phyloP scores from a whole-genome alignment of 2,113 vertebrate species.

The Benthochromis sp. region DNA sequence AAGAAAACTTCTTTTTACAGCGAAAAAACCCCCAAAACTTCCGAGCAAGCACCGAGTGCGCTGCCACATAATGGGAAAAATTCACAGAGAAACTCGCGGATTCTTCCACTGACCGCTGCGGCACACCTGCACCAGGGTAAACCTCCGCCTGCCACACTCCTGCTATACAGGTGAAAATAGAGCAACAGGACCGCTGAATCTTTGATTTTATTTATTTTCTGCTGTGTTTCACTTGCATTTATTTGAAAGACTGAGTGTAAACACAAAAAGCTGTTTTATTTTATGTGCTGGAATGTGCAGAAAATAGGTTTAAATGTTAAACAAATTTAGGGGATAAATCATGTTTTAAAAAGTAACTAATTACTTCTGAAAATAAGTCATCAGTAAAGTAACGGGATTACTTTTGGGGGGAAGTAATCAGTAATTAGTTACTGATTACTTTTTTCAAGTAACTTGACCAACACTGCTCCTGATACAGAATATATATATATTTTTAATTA shows the following conservation, averaged over 20 bases:
- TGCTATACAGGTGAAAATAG: background rate
- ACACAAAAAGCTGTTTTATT: background rate
- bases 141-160: background rate
- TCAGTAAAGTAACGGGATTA: background rate
- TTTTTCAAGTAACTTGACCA: background rate
- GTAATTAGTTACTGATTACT: background rate
- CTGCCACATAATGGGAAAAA: rapidly evolving
- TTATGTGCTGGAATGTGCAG: background rate
- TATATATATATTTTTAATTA: no score
- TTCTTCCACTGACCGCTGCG: background rate
- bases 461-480: background rate
- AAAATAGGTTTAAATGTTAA: background rate
- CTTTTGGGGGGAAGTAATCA: background rate
- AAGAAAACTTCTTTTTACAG: background rate
- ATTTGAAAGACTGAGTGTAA: background rate
- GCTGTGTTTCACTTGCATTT: background rate
- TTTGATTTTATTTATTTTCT: background rate
- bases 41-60: rapidly evolving
- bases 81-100: rapidly evolving
- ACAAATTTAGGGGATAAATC: background rate
- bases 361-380: background rate
- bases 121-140: rapidly evolving
- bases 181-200: rapidly evolving
- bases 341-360: background rate
- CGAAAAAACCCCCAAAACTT: rapidly evolving